phyloP scores from a whole-genome alignment of 2,888 invertebrate species.

The Athripsodes cinereus region DNA sequence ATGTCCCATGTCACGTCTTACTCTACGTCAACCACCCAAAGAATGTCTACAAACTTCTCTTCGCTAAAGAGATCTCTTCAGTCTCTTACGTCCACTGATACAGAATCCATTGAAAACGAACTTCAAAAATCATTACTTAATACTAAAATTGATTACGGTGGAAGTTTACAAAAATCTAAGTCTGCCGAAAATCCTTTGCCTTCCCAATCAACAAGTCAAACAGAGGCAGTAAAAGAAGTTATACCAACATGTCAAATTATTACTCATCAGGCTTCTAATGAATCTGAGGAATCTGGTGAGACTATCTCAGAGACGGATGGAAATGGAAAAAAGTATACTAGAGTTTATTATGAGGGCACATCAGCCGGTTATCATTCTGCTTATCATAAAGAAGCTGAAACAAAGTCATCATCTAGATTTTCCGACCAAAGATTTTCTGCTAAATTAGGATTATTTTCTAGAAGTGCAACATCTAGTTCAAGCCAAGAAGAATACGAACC shows the following conservation, averaged over 20 bases:
- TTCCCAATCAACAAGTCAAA: constrained; percentile 15
- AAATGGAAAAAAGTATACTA: constrained; percentile 28
- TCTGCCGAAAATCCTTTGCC: constrained; percentile 9
- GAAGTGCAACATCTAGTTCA: constrained; percentile 60
- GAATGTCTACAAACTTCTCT: constrained; percentile 20
- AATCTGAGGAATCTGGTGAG: constrained; percentile 52
- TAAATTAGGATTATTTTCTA: constrained; percentile 48
- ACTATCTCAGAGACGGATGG: constrained; percentile 31
- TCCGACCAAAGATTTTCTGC: constrained; percentile 40
- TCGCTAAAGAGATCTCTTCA: constrained; percentile 24
- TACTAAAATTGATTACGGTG: constrained; percentile 7
- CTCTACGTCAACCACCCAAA: constrained; percentile 22
- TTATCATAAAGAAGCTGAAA: constrained; percentile 37
- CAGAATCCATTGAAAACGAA: constrained; percentile 12
- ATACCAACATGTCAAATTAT: constrained; percentile 41
- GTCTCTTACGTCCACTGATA: constrained; percentile 22
- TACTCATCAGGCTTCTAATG: constrained; percentile 49
- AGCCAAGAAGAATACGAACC: constrained; percentile 64
- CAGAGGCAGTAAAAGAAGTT: constrained; percentile 28
- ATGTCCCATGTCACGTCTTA: constrained; percentile 25
- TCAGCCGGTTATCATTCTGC: constrained; percentile 32
- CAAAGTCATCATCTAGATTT: constrained; percentile 20
- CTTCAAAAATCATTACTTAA: constrained; percentile 19
- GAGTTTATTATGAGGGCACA: constrained; percentile 34
- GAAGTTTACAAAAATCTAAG: constrained; percentile 11